These are phyloP conservation scores for Corythoichthys haematopterus DNA, from an alignment of 2,113 vertebrate species.

Conservation along the genomic window DNA sequence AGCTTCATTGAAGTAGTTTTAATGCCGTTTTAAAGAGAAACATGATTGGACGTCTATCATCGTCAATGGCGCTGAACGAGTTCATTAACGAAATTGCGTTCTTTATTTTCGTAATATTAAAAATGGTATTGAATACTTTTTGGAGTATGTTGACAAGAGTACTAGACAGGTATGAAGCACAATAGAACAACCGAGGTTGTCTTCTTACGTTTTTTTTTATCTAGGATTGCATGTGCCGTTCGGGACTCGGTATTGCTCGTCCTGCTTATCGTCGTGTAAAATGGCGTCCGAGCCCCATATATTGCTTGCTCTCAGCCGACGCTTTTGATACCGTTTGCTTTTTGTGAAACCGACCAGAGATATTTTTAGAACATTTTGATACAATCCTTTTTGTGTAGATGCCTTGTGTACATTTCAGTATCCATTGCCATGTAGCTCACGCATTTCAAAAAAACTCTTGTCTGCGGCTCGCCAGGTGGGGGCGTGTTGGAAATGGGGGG, in stretches of 20 bases:
- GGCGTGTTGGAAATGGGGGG: too few species aligned
- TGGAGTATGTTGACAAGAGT: too few species aligned
- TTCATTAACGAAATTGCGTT: too few species aligned
- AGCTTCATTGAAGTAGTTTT: too few species aligned
- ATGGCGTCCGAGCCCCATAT: slow-evolving; percentile 52
- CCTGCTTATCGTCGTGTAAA: slow-evolving; percentile 67
- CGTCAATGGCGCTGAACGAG: too few species aligned
- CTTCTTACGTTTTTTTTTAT: slow-evolving; percentile 61
- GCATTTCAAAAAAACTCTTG: too few species aligned
- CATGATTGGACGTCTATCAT: too few species aligned
- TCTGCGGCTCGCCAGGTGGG: too few species aligned
- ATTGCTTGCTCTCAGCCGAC: slow-evolving; percentile 65
- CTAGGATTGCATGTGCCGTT: slow-evolving; percentile 72
- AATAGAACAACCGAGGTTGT: slow-evolving; percentile 66
- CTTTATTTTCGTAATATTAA: too few species aligned
- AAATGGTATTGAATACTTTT: too few species aligned
- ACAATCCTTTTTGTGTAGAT: slow-evolving; percentile 72
- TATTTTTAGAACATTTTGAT: slow-evolving; percentile 77
- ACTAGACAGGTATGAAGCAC: slow-evolving; percentile 70
- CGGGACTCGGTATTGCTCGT: slow-evolving; percentile 67
- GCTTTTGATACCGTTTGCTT: slow-evolving; percentile 76
- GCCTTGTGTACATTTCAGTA: slow-evolving; percentile 71
- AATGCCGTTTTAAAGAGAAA: too few species aligned
- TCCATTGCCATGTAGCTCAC: slow-evolving; percentile 25
- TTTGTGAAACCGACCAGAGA: slow-evolving; percentile 72